Evolutionary conservation across 1,140 invertebrate genomes (phyloP).

Genomic region (Aphelinus certus): DNA sequence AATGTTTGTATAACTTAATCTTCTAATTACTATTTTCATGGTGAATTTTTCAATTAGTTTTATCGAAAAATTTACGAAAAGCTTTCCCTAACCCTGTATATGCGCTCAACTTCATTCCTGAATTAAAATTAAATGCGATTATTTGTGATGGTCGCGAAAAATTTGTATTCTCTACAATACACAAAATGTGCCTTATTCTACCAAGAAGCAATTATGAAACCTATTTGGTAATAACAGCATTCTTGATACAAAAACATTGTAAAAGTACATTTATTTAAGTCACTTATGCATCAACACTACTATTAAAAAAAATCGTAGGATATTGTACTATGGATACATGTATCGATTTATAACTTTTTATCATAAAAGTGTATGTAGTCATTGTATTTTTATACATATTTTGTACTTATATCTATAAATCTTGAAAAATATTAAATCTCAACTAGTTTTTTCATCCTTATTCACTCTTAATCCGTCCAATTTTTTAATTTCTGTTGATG

Average conservation of each 20-base stretch:
- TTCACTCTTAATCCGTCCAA: conserved; percentile 39
- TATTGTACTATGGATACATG: conserved; percentile 38
- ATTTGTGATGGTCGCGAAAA: conserved; percentile 18
- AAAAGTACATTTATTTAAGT: conserved; percentile 42
- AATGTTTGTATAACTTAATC: conserved; percentile 17
- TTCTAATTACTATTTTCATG: conserved; percentile 3
- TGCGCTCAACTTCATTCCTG: conserved; percentile 36
- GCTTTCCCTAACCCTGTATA: conserved; percentile 24
- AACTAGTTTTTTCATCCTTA: conserved; percentile 12
- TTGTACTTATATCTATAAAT: conserved; percentile 61
- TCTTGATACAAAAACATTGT: conserved; percentile 34
- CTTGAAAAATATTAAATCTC: conserved; percentile 37
- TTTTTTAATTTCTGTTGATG: conserved; percentile 62
- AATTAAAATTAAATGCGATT: conserved; percentile 11
- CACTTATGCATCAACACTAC: conserved; percentile 37
- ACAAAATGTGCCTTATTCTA: conserved; percentile 40
- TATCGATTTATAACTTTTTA: conserved; percentile 43
- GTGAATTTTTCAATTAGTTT: conserved; percentile 22
- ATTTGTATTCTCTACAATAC: conserved; percentile 35
- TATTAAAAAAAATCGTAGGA: conserved; percentile 30
- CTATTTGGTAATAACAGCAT: conserved; percentile 39
- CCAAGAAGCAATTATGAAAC: conserved; percentile 42
- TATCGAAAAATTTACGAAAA: conserved; percentile 17
- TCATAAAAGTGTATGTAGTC: conserved; percentile 41
- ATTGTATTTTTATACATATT: conserved; percentile 64